Evolutionary conservation across 2,888 invertebrate species (phyloP).

Genomic region (Drosophila nigricruria): DNA sequence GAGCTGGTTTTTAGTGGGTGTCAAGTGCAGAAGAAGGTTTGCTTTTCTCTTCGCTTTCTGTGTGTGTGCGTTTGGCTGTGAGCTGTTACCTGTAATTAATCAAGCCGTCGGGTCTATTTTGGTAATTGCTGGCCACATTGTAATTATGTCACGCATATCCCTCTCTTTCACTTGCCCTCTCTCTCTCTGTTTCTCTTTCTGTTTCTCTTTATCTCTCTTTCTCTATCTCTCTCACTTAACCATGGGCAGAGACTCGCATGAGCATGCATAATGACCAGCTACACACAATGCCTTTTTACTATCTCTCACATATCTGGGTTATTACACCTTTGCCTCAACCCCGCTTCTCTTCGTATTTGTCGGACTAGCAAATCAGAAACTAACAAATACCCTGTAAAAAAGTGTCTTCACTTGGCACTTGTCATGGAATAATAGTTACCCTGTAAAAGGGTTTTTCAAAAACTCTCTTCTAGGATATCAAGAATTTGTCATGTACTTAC

Average conservation of each 20-base stretch:
- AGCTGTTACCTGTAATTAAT: slow-evolving; percentile 61
- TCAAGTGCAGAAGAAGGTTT: slow-evolving; percentile 47
- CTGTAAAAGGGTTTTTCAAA: neutral
- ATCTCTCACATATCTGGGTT: slow-evolving; percentile 48
- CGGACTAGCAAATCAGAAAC: neutral
- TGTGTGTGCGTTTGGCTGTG: slow-evolving; percentile 18
- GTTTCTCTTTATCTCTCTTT: neutral
- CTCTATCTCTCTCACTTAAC: neutral
- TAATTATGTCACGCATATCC: slow-evolving; percentile 60
- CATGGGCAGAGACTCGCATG: slow-evolving; percentile 17
- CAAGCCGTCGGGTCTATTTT: slow-evolving; percentile 57
- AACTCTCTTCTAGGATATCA: too few species aligned
- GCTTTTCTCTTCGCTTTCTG: slow-evolving; percentile 13
- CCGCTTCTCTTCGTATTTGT: neutral
- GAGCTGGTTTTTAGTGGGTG: slow-evolving; percentile 28
- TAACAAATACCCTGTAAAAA: slow-evolving; percentile 9
- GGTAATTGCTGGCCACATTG: slow-evolving; percentile 55
- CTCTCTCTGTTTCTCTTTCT: neutral
- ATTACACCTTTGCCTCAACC: slow-evolving; percentile 18
- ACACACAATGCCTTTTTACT: slow-evolving; percentile 46
- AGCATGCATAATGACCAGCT: slow-evolving; percentile 47
- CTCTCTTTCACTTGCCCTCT: neutral
- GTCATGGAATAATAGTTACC: neutral
- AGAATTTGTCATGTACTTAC: too few species aligned
- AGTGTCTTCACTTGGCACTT: neutral